Base-by-base conservation (phyloP, 2,797 vertebrate species). In the Echiichthys vipera region DNA sequence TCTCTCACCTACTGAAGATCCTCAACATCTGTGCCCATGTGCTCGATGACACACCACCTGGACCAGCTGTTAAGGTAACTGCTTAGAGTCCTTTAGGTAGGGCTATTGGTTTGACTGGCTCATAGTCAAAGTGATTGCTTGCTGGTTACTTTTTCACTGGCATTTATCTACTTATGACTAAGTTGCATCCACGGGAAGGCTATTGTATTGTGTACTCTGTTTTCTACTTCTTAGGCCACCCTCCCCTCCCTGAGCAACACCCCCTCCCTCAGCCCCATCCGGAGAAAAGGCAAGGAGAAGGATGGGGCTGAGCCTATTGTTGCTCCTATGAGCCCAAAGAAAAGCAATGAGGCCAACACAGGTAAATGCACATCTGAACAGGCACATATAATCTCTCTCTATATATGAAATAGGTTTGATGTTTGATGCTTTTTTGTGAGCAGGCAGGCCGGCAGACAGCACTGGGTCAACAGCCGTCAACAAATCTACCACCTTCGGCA, bases 1-100 rank as follows among this genome's bases (percentile, higher is more conserved):
- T 99, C 74, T 95, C 95, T 45, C 98, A 99, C 85, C 89, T 99
- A 24, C 91, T 99, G 25, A 99, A 98, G 81, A 90, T 97, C 77
- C 93, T 99, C 77, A 99, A 99, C 84, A 98, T 99, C 90, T 99
- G 98, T 65, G 95, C 98, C 2, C 98, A 99, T 34, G 97, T 99
- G 27, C 84, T 99, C 80, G 98, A 99, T 30, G 98, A 99, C 53
- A 95, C 95, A 5, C 89, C 96, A 40, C 98, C 98, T 3, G 97
- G 98, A 25, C 96, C 97, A 36, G 95, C 96, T 3, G 84, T 95
- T 7, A 99, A 99, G 96, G 98, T 96, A 74, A 65, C 20, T 12
- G 3, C 29, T 24, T 1, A 15, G 3, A 63, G n/a, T 32, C 34
- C n/a, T 36, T 24, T 24, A 4, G 55, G 22, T 39, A n/a, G n/a